Evolutionary conservation across 2,113 vertebrate species (phyloP), one percentile per base, ranked within the genome.

Genomic region (Sturnus vulgaris): DNA sequence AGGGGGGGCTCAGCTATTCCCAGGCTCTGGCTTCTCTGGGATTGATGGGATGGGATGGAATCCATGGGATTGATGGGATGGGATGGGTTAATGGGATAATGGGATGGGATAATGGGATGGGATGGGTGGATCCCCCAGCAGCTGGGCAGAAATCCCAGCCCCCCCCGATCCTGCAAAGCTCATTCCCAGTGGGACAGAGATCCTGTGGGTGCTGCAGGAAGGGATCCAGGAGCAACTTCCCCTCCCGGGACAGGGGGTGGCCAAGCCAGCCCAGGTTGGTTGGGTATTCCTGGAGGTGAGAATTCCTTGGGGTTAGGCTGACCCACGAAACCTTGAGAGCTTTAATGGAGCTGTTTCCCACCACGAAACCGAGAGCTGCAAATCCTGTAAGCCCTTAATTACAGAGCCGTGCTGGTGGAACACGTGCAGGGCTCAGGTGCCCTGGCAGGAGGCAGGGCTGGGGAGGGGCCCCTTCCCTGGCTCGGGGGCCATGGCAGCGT

Each of bases 1-100:
- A 73, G 35, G 72, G 49, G 49, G 68, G 35, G 19, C 56, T 69
- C 0, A 0, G 60, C 44, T 82, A 10, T 28, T 56, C 85, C 92
- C 0, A 0, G 3, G 59, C 49, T 60, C 18, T 0, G 4, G 24
- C 2, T 47, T 20, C 47, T 24, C 46, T n/a, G 47, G 37, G 37
- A 37, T 37, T 56, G 23, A n/a, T 56, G n/a, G 82, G 44, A 35
- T 65, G 37, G 55, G 68, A 24, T 24, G 47, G 40, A 40, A 39
- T 39, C 39, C 39, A 21, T 46, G 20, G 46, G 46, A 21, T 39
- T 20, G 5, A 21, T 46, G 20, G 46, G 20, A 21, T 64, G 35
- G 55, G 12, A 42, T 42, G 40, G 40, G 12, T 11, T 39, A 11
- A 40, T 40, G 40, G 40, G 40, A 40, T 46, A 17, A 8, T 20